These are phyloP conservation scores for Metacarcinus magister DNA, from an alignment of 2,888 invertebrate genomes.

Conservation along the genomic window DNA sequence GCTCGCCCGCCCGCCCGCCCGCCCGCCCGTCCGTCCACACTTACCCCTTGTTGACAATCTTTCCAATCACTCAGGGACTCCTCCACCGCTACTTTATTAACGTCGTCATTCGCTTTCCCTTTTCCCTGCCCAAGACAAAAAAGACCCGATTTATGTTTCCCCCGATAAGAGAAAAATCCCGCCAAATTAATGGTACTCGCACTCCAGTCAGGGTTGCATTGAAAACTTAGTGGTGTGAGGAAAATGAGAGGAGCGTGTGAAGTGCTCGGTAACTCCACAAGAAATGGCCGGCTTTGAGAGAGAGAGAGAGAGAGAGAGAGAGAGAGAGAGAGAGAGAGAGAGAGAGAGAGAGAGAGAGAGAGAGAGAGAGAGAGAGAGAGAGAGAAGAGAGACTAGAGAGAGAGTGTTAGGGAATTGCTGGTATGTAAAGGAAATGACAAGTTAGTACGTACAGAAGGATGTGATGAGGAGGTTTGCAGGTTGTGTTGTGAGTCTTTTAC, in stretches of 20 bases:
- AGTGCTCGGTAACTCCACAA: neutral
- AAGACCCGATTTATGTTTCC: neutral
- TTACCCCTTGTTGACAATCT: too few relatives aligned
- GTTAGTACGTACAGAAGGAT: too few relatives aligned
- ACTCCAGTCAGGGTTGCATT: neutral
- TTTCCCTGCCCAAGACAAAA: neutral
- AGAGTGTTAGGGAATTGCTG: too few relatives aligned
- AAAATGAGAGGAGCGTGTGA: neutral
- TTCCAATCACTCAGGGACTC: too few relatives aligned
- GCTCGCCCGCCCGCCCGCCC: too few relatives aligned
- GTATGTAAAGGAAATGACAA: too few relatives aligned
- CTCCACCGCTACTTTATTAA: neutral
- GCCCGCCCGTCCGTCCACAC: too few relatives aligned
- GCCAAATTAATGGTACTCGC: neutral
- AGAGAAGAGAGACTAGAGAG: neutral
- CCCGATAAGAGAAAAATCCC: neutral
- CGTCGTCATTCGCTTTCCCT: neutral
- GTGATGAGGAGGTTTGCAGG: too few relatives aligned
- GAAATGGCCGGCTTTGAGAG: neutral
- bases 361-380: constrained; percentile 26
- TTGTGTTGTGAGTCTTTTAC: neutral
- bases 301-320: constrained; percentile 2
- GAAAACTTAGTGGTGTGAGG: neutral
- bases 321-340: neutral
- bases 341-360: constrained; percentile 26